Conservation (phyloP, 1,140 invertebrate genomes). For the Drosophila sp. region DNA sequence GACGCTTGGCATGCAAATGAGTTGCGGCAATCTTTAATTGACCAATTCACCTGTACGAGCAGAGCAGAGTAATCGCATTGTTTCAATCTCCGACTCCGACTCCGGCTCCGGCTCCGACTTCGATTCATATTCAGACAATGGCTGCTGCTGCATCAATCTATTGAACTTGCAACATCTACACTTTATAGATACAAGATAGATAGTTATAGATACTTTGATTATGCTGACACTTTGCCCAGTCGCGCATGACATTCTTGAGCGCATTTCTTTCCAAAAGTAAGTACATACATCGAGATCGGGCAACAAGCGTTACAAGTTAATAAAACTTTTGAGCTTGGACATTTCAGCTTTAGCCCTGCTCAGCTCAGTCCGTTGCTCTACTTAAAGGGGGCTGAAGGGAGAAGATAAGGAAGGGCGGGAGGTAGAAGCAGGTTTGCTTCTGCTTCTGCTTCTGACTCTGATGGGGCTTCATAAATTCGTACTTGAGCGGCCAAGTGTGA, state of each 20-base stretch:
- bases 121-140: too few relatives aligned
- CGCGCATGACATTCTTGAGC: constrained; percentile 77
- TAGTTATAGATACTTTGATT: constrained; percentile 27
- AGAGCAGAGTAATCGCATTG: constrained; percentile 51
- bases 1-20: constrained; percentile 58
- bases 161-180: constrained; percentile 72
- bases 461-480: constrained; percentile 80
- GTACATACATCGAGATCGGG: constrained; percentile 26
- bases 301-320: constrained; percentile 71
- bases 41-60: constrained; percentile 42
- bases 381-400: not conserved
- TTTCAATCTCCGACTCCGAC: constrained; percentile 45
- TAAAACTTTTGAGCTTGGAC: constrained; percentile 65
- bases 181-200: constrained; percentile 10
- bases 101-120: too few relatives aligned
- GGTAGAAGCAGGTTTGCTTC: constrained; percentile 10
- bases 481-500: constrained; percentile 84
- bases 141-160: constrained; percentile 46
- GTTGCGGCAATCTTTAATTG: constrained; percentile 54
- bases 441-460: constrained; percentile 27
- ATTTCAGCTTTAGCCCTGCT: constrained; percentile 37
- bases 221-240: constrained; percentile 67
- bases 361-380: constrained; percentile 32
- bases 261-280: constrained; percentile 49
- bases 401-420: not conserved